Conservation (phyloP, 2,113 vertebrate species). For the Geococcyx californianus region DNA sequence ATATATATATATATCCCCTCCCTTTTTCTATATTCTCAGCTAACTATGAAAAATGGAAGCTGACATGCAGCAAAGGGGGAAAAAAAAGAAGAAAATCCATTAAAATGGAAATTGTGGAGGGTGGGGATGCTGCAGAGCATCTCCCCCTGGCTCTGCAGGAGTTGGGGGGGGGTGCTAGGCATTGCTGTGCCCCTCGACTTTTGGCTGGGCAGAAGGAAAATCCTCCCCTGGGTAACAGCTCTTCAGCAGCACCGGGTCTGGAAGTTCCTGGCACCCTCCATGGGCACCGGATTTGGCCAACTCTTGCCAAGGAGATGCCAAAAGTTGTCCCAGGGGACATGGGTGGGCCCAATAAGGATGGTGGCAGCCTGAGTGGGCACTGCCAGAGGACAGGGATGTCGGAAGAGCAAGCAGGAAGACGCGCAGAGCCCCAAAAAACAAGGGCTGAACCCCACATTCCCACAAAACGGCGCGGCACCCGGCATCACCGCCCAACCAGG, state of each 20-base stretch:
- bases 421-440: neutral
- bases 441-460: neutral
- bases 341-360: neutral
- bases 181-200: neutral
- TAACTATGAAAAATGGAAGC: slow-evolving; percentile 62
- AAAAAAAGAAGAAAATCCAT: slow-evolving; percentile 31
- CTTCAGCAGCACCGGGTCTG: neutral
- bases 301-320: neutral
- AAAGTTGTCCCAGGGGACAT: neutral
- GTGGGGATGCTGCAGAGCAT: neutral
- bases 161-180: rapidly evolving
- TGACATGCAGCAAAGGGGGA: slow-evolving; percentile 17
- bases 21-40: slow-evolving; percentile 35
- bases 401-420: neutral
- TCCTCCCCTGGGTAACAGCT: neutral
- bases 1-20: neutral
- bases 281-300: neutral
- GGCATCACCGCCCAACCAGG: rapidly evolving
- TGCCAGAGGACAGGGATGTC: neutral
- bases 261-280: neutral
- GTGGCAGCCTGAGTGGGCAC: neutral
- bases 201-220: neutral
- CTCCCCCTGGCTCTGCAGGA: neutral
- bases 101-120: slow-evolving; percentile 54
- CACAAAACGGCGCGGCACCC: neutral